Evolutionary conservation across 2,888 invertebrate genomes (phyloP).

Genomic region (Cataglyphis livida): DNA sequence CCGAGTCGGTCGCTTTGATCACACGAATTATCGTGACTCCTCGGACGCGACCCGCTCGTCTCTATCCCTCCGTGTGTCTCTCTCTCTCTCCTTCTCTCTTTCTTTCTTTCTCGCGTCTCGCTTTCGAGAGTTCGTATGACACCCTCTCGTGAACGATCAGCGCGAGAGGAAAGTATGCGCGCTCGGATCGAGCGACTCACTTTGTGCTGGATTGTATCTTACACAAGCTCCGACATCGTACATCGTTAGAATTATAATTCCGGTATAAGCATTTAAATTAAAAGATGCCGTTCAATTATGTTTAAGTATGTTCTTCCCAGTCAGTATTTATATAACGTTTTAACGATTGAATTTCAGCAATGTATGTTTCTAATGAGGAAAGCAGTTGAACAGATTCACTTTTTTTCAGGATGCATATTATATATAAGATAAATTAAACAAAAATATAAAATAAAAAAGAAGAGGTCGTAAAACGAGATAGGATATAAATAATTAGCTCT

Average conservation of each 20-base stretch:
- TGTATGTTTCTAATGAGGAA: not conserved
- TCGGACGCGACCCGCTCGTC: constrained; percentile 57
- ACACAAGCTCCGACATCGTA: constrained; percentile 8
- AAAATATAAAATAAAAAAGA: not conserved
- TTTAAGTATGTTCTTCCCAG: not conserved
- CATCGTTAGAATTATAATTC: constrained; percentile 23
- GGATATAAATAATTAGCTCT: constrained; percentile 15
- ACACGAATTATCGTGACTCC: constrained; percentile 73
- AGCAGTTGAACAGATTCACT: not conserved
- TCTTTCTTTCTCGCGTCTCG: constrained; percentile 43
- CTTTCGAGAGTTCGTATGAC: constrained; percentile 45
- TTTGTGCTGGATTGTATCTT: constrained; percentile 27
- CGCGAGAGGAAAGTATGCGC: constrained; percentile 41
- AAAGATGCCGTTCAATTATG: not conserved
- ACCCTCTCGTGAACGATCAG: constrained; percentile 35
- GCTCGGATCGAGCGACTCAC: constrained; percentile 36
- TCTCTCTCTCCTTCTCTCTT: constrained; percentile 13
- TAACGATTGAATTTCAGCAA: not conserved
- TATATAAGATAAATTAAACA: not conserved
- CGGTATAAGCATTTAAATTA: not conserved
- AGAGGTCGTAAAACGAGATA: not conserved
- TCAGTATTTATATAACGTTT: not conserved
- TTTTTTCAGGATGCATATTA: not conserved
- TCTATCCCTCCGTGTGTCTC: constrained; percentile 19
- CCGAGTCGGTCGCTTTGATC: constrained; percentile 81